These are phyloP conservation scores for Eospalax fontanierii DNA, from an alignment of 2,797 vertebrate species.

Conservation along the genomic window DNA sequence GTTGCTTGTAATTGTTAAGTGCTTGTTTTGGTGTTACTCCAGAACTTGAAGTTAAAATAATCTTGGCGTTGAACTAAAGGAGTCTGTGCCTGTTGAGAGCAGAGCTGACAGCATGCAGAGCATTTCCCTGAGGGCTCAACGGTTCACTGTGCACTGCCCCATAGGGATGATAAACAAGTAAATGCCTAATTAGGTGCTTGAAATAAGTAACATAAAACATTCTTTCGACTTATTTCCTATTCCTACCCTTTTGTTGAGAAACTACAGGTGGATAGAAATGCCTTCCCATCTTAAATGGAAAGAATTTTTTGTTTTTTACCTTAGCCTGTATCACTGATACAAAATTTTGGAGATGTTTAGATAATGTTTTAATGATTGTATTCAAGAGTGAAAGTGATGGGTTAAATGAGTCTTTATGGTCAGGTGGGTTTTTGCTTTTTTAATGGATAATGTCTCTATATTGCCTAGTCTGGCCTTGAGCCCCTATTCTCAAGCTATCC, in stretches of 20 bases:
- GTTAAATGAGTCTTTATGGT: not conserved
- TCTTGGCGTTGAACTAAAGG: slow-evolving; percentile 90
- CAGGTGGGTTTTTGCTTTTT: not conserved
- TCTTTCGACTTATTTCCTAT: slow-evolving; percentile 81
- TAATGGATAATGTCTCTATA: not conserved
- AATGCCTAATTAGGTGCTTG: not conserved
- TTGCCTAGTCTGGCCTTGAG: not conserved
- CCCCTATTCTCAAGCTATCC: not conserved
- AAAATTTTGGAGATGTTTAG: slow-evolving; percentile 48
- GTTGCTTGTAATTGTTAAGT: slow-evolving; percentile 87
- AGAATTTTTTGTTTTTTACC: not conserved
- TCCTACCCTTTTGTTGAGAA: slow-evolving; percentile 85
- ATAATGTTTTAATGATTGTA: slow-evolving; percentile 45
- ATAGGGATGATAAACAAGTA: not conserved
- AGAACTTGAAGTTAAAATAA: slow-evolving; percentile 90
- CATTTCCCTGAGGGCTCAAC: slow-evolving; percentile 88
- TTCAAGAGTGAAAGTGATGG: not conserved
- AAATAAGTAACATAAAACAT: slow-evolving; percentile 86
- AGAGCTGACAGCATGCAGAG: slow-evolving; percentile 89
- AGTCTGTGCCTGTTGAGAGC: slow-evolving; percentile 88
- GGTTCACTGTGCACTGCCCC: not conserved
- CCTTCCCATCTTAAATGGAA: not conserved
- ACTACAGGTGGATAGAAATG: slow-evolving; percentile 44
- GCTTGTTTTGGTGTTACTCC: slow-evolving; percentile 90
- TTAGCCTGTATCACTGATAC: slow-evolving; percentile 43